These are phyloP conservation scores for Hypotaenidia okinawae DNA, from an alignment of 2,797 vertebrate species.

Conservation along the genomic window DNA sequence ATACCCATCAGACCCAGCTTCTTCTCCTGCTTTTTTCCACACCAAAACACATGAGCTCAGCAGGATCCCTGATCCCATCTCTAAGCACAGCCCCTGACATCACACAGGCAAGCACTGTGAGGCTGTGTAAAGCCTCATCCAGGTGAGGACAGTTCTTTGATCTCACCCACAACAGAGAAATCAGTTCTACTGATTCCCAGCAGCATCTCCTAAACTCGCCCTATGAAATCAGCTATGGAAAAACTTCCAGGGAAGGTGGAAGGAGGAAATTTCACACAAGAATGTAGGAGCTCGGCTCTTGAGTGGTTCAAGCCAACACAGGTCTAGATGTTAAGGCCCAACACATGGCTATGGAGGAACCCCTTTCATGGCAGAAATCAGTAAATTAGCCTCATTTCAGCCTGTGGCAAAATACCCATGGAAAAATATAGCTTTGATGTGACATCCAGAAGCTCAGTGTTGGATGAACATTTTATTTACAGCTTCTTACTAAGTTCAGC, in stretches of 20 bases:
- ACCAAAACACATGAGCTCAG: background rate
- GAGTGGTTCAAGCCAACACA: background rate
- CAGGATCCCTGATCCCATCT: background rate
- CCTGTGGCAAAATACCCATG: background rate
- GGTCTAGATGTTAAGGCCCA: background rate
- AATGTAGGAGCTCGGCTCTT: background rate
- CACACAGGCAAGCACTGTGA: background rate
- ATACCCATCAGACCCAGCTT: background rate
- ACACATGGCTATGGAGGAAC: background rate
- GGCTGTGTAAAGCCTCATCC: background rate
- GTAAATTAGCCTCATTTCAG: background rate
- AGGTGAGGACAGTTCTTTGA: background rate
- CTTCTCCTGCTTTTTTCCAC: background rate
- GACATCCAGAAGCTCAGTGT: background rate
- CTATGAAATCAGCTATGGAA: background rate
- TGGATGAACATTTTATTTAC: constrained; percentile 1
- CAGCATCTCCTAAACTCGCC: background rate
- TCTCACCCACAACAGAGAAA: background rate
- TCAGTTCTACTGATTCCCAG: background rate
- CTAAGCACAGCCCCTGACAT: background rate
- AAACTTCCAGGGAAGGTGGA: background rate
- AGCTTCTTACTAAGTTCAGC: background rate
- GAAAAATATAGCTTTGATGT: constrained; percentile 23
- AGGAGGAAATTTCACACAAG: background rate
- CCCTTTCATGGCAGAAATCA: background rate